Conservation (phyloP, 2,113 vertebrate genomes). For the Hyla sarda region DNA sequence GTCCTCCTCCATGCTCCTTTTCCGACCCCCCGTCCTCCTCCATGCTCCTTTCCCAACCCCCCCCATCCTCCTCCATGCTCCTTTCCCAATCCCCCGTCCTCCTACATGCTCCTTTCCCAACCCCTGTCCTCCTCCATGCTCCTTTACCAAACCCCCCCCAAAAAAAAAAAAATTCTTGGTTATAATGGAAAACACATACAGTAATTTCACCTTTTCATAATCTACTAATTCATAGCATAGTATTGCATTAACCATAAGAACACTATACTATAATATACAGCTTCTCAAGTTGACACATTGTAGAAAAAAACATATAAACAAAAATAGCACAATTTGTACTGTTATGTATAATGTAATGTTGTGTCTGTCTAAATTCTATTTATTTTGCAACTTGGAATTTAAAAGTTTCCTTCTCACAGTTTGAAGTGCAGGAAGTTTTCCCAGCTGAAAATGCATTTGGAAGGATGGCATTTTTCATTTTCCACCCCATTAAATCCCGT, state of each 20-base stretch:
- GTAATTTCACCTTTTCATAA: too few relatives aligned
- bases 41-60: too few relatives aligned
- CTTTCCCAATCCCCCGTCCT: too few relatives aligned
- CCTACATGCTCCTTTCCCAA: too few relatives aligned
- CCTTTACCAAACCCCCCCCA: too few relatives aligned
- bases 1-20: too few relatives aligned
- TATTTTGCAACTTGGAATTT: constrained; percentile 1
- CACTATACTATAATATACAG: neutral
- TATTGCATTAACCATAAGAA: neutral
- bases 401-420: constrained; percentile 17
- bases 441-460: constrained; percentile 41
- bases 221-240: too few relatives aligned
- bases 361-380: neutral
- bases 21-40: too few relatives aligned
- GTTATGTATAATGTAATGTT: neutral
- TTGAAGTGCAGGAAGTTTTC: constrained; percentile 34
- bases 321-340: neutral
- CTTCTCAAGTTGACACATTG: neutral
- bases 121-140: too few relatives aligned
- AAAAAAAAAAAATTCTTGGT: too few relatives aligned
- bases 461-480: constrained; percentile 56
- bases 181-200: too few relatives aligned
- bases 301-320: neutral
- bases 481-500: constrained; percentile 51
- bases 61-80: too few relatives aligned